Percentiles rank a stretch among this genome's conserved stretches.
These are phyloP conservation scores for human DNA, from an alignment of 2,113 vertebrate species.

Conservation along the genomic window DNA sequence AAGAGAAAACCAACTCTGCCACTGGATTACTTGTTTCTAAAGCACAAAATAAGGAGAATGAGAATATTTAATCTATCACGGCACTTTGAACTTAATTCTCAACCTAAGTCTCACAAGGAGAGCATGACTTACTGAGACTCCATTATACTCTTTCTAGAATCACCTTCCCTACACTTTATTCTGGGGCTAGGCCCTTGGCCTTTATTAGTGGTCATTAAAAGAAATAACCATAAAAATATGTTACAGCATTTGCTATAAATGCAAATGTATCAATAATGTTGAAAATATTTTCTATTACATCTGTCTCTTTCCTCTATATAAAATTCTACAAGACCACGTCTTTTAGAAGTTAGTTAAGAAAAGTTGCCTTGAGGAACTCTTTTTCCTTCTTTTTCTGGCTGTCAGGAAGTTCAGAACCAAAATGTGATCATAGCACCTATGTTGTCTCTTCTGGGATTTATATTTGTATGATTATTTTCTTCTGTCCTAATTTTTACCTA, in stretches of 20 bases:
- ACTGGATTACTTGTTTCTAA: not conserved
- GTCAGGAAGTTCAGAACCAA: not conserved
- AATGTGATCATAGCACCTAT: not conserved
- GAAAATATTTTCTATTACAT: not conserved
- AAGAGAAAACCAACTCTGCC: not conserved
- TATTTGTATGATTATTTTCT: conserved; percentile 3
- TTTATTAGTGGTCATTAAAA: not conserved
- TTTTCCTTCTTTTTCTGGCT: not conserved
- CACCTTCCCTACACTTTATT: not conserved
- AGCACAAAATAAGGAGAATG: not conserved
- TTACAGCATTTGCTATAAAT: not conserved
- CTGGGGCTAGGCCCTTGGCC: not conserved
- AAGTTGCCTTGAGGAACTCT: not conserved
- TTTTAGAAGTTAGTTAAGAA: not conserved
- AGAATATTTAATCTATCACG: not conserved
- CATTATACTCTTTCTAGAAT: not conserved
- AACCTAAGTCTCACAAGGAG: not conserved
- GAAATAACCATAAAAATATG: not conserved
- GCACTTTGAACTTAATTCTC: not conserved
- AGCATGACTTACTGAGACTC: not conserved
- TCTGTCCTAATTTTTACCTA: not conserved
- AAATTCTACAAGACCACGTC: not conserved
- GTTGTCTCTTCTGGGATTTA: not conserved
- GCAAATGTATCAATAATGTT: not conserved
- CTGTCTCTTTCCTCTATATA: not conserved